Base-by-base conservation (phyloP, 2,797 vertebrate species). In the Capromys pilorides region DNA sequence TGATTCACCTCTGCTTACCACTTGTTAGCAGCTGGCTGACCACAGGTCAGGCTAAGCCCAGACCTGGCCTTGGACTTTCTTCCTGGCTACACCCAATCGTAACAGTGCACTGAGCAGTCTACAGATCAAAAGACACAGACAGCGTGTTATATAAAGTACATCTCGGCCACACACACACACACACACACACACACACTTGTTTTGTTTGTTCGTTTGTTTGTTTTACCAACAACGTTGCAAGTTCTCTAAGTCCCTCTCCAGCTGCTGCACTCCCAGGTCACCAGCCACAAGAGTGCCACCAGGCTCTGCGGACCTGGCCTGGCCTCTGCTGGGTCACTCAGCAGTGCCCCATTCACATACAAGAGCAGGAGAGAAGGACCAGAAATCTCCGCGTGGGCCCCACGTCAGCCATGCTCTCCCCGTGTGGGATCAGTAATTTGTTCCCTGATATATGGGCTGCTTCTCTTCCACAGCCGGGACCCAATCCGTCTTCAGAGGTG, bases 401-500 rank as follows among this genome's bases (percentile, higher is more conserved):
- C 51, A 61, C 77, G 57, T 89, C 89, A 87, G 88, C 89, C 69
- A 69, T 62, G 87, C 95, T 93, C 83, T 88, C 59, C 73, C 84
- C 59, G 66, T 96, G 83, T 88, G 59, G 36, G 92, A 86, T 86
- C 75, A 88, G 78, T 88, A 88, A 94, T 97, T 96, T 97, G 78
- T 89, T 96, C 75, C 77, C 45, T 94, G 88, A 94, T 95, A 92
- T 51, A 22, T 88, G 96, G 73, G 79, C 95, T 92, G 83, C 96
- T 97, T 97, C 85, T 13, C 96, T 96, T 89, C 12, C 1, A 87
- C 71, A 89, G 49, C 73, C 12, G 59, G 93, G 93, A 80, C 90
- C 93, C 95, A 94, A 91, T 95, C 86, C 87, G 83, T 91, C 95
- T 96, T 89, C 86, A 94, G 97, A 89, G 62, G 95, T 93, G 82